A percentile compares a stretch with the other conserved stretches of the same genome.
These are phyloP conservation scores for Rhagophthalmus giganteus DNA, from an alignment of 2,888 invertebrate genomes.

Conservation along the genomic window DNA sequence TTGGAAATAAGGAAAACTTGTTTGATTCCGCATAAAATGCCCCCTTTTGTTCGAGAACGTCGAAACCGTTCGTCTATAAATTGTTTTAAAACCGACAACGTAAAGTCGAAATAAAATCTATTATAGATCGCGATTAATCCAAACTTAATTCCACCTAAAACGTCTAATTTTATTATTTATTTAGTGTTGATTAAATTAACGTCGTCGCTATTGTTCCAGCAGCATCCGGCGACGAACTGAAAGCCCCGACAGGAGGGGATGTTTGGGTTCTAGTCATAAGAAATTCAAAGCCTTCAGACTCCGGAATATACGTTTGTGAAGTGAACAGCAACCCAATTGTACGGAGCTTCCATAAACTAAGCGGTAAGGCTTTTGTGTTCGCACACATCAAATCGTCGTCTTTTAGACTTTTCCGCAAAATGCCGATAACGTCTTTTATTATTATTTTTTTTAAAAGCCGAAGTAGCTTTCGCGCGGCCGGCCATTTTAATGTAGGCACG, in stretches of 20 bases:
- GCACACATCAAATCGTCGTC: conserved; percentile 11
- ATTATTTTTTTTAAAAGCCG: too few relatives aligned
- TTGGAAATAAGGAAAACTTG: conserved; percentile 26
- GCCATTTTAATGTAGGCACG: conserved; percentile 6
- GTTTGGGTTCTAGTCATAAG: conserved; percentile 84
- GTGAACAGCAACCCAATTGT: conserved; percentile 79
- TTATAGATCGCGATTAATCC: neutral
- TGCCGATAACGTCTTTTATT: too few relatives aligned
- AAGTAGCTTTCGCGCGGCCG: too few relatives aligned
- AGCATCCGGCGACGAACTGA: conserved; percentile 43
- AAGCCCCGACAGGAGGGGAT: conserved; percentile 67
- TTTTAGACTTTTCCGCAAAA: too few relatives aligned
- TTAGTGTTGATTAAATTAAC: conserved; percentile 25
- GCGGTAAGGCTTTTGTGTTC: conserved; percentile 60
- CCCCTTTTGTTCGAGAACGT: conserved; percentile 11
- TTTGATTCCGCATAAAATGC: conserved; percentile 22
- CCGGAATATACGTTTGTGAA: conserved; percentile 81
- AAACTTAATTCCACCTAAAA: conserved; percentile 2
- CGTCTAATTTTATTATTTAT: conserved; percentile 23
- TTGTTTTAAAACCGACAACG: conserved; percentile 31
- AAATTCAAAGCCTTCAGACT: conserved; percentile 68
- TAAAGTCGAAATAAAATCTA: conserved; percentile 1
- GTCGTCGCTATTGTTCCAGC: conserved; percentile 34
- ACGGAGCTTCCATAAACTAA: conserved; percentile 76
- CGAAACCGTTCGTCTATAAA: conserved; percentile 21